Conservation (phyloP, 2,113 vertebrate species). For the Macquaria australasica region DNA sequence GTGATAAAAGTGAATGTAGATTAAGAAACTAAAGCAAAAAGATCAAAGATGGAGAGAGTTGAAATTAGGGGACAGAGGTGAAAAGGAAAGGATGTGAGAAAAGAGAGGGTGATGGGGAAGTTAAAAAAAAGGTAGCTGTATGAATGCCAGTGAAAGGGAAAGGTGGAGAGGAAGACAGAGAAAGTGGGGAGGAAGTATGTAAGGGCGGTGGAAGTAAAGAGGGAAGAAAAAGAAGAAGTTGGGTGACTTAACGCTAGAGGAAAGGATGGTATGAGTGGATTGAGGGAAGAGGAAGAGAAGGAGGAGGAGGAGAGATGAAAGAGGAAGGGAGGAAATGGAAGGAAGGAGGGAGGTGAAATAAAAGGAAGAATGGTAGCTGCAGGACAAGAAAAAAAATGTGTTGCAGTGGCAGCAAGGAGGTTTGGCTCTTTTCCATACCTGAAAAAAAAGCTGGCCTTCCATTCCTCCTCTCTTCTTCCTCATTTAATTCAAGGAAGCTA, state of each 20-base stretch:
- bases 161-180: not conserved
- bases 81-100: conserved; percentile 15
- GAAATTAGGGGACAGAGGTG: not conserved
- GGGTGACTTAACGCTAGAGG: conserved; percentile 25
- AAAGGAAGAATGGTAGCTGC: conserved; percentile 47
- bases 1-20: not conserved
- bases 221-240: conserved; percentile 9
- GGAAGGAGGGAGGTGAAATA: conserved; percentile 12
- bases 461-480: conserved; percentile 27
- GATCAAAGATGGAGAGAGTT: not conserved
- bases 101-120: not conserved
- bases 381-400: conserved; percentile 48
- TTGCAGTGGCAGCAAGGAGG: conserved; percentile 44
- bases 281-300: not conserved
- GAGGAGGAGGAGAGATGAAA: conserved; percentile 28
- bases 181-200: not conserved
- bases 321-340: conserved; percentile 26
- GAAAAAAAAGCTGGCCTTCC: conserved; percentile 30
- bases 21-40: not conserved
- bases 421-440: conserved; percentile 58
- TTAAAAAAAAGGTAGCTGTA: not conserved
- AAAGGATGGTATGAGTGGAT: conserved; percentile 21
- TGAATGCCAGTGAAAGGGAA: not conserved
- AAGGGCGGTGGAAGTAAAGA: not conserved
- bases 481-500: conserved; percentile 37